These are phyloP conservation scores for Palythoa heliodiscus DNA, from an alignment of 92 coral and sea anemone genomes.

Conservation along the genomic window DNA sequence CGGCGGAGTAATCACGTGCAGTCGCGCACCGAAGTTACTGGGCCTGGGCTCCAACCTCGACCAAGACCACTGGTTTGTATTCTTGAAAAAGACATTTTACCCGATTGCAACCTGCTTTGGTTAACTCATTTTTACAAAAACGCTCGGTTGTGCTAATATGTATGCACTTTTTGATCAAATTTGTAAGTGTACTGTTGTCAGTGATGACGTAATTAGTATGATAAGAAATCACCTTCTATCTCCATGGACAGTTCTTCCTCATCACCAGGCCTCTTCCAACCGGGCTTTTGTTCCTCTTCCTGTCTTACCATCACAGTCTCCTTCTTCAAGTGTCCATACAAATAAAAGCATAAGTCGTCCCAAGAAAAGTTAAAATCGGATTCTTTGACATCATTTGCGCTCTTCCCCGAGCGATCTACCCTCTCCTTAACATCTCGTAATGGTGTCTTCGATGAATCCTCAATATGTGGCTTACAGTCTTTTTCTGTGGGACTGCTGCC, in stretches of 20 bases:
- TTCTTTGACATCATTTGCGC: background rate
- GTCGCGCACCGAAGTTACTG: too few relatives aligned
- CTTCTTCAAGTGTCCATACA: slow-evolving; percentile 61
- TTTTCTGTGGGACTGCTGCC: background rate
- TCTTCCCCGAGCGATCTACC: slow-evolving; percentile 6
- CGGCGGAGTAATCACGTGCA: too few relatives aligned
- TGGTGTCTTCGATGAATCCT: background rate
- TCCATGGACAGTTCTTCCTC: slow-evolving; percentile 18
- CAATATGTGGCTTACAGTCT: background rate
- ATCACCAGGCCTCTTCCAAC: slow-evolving; percentile 18
- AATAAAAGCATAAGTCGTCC: slow-evolving; percentile 74
- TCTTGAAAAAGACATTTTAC: too few relatives aligned
- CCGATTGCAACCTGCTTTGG: too few relatives aligned
- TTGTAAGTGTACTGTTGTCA: background rate
- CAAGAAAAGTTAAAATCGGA: slow-evolving; percentile 46
- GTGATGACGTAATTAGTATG: background rate
- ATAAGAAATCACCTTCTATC: background rate
- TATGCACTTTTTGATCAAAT: too few relatives aligned
- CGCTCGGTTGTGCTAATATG: too few relatives aligned
- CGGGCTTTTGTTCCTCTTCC: background rate
- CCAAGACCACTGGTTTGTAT: too few relatives aligned
- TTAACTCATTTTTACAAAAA: too few relatives aligned
- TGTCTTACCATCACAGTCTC: slow-evolving; percentile 49
- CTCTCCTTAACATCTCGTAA: slow-evolving; percentile 1
- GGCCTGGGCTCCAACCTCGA: too few relatives aligned